Percentiles rank a stretch among this genome's conserved stretches.
phyloP scores from a whole-genome alignment of 2,113 vertebrate species.

The Festucalex cinctus region DNA sequence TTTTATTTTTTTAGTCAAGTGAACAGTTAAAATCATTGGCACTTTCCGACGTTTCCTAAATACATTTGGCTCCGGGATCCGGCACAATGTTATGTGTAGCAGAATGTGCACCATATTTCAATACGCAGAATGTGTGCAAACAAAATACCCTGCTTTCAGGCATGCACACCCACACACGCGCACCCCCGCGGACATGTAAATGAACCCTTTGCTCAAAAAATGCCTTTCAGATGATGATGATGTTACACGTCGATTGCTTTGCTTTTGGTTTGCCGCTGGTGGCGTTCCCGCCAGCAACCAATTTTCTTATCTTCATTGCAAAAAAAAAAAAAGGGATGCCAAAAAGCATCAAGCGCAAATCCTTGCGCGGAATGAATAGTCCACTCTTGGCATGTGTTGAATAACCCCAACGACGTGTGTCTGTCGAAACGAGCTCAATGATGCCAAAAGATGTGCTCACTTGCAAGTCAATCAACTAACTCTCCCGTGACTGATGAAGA shows the following conservation, averaged over 20 bases:
- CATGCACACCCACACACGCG: conserved; percentile 23
- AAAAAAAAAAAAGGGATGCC: conserved; percentile 46
- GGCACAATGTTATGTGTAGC: conserved; percentile 10
- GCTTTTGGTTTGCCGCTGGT: conserved; percentile 44
- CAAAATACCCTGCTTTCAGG: conserved; percentile 15
- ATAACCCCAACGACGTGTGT: conserved; percentile 47
- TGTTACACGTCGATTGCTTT: conserved; percentile 29
- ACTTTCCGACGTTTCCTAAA: conserved; percentile 11
- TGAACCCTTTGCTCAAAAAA: not conserved
- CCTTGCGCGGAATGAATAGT: conserved; percentile 45
- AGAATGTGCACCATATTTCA: conserved; percentile 21
- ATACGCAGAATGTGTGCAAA: conserved; percentile 24
- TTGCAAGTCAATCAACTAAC: conserved; percentile 37
- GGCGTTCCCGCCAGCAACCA: conserved; percentile 28
- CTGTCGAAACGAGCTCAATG: conserved; percentile 40
- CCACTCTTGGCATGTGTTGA: conserved; percentile 31
- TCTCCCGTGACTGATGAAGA: not conserved
- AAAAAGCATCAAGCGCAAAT: conserved; percentile 55
- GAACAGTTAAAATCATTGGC: not conserved
- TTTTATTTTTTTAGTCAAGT: not conserved
- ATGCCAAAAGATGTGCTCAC: conserved; percentile 39
- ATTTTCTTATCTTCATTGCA: conserved; percentile 44
- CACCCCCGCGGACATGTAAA: conserved; percentile 8
- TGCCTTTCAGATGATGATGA: conserved; percentile 42
- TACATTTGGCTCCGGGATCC: conserved; percentile 8